A percentile compares a stretch with the other conserved stretches of the same genome.
Evolutionary conservation across 64 coral and sea anemone species (phyloP).

Genomic region (Stichodactyla helianthus): DNA sequence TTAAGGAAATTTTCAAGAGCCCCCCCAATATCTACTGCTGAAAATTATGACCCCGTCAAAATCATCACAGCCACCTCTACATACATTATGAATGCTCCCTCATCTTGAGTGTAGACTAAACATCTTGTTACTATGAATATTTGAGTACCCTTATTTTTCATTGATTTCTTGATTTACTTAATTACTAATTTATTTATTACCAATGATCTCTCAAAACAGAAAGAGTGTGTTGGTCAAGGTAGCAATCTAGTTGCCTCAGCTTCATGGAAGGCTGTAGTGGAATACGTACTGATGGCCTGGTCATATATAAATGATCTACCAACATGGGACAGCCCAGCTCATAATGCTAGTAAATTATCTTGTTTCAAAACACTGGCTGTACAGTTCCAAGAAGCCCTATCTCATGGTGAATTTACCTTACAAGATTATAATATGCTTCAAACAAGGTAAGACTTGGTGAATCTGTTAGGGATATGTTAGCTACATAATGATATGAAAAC

Average conservation of each 20-base stretch:
- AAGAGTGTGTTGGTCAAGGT: constrained; percentile 77
- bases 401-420: constrained; percentile 41
- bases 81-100: too few relatives aligned
- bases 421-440: constrained; percentile 49
- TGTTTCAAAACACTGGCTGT: constrained; percentile 64
- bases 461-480: not conserved
- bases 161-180: too few relatives aligned
- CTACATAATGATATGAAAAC: too few relatives aligned
- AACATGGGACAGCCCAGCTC: constrained; percentile 70
- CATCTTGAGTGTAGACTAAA: too few relatives aligned
- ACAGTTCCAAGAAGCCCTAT: constrained; percentile 59
- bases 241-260: constrained; percentile 33
- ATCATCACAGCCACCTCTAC: too few relatives aligned
- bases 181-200: not conserved
- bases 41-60: too few relatives aligned
- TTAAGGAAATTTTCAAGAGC: too few relatives aligned
- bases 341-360: constrained; percentile 69
- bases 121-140: too few relatives aligned
- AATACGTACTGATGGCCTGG: constrained; percentile 78
- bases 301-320: constrained; percentile 63
- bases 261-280: constrained; percentile 49
- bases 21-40: too few relatives aligned
- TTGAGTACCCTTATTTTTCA: too few relatives aligned
- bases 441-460: constrained; percentile 31
- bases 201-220: constrained; percentile 41